phyloP scores from a whole-genome alignment of 2,888 invertebrate species.

The Diadromus collaris region DNA sequence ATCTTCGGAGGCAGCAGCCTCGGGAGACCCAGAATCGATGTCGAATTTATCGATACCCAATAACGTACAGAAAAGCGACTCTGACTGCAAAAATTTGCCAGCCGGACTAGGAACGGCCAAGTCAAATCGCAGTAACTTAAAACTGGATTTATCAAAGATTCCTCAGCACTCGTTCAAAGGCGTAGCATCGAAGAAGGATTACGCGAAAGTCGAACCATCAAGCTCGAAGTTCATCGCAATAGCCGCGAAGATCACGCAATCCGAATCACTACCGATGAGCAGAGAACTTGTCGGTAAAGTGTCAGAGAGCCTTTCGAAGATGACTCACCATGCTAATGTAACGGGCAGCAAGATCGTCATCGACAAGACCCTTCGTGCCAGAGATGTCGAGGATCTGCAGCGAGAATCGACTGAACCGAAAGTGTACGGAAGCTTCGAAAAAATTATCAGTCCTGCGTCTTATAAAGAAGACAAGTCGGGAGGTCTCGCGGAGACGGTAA shows the following conservation, averaged over 20 bases:
- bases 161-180: constrained; percentile 75
- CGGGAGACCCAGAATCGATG: constrained; percentile 38
- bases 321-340: constrained; percentile 70
- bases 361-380: constrained; percentile 68
- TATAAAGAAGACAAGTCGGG: constrained; percentile 2
- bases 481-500: not conserved
- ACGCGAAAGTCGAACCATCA: constrained; percentile 59
- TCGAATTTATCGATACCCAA: constrained; percentile 41
- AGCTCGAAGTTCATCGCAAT: constrained; percentile 37
- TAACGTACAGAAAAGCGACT: constrained; percentile 17
- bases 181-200: constrained; percentile 66
- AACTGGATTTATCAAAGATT: constrained; percentile 76
- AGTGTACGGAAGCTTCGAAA: constrained; percentile 54
- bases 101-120: constrained; percentile 53
- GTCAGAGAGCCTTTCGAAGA: constrained; percentile 66
- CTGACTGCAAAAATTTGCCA: constrained; percentile 9
- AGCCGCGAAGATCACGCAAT: constrained; percentile 6
- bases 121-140: constrained; percentile 71
- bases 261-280: constrained; percentile 43
- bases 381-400: constrained; percentile 67
- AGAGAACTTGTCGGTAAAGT: constrained; percentile 51
- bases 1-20: not conserved
- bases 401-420: constrained; percentile 58
- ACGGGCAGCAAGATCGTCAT: constrained; percentile 70
- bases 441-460: not conserved